A percentile compares a stretch with the other conserved stretches of the same genome.
Conservation (phyloP, 2,113 vertebrate genomes). For the Tringa solitaria region DNA sequence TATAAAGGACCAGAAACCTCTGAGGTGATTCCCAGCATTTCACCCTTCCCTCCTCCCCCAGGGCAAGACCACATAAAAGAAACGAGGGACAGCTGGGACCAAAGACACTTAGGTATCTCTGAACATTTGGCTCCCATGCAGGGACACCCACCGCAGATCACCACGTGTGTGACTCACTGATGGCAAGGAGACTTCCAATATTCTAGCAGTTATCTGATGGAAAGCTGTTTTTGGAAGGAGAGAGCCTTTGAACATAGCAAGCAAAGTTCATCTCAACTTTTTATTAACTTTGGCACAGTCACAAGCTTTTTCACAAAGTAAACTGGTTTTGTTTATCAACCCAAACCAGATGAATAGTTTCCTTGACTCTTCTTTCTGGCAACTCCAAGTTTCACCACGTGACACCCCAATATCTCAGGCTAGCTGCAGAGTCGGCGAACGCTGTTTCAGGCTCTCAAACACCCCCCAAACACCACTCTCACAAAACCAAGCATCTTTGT, state of each 20-base stretch:
- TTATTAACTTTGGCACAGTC: constrained; percentile 52
- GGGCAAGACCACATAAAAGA: constrained; percentile 30
- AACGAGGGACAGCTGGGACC: constrained; percentile 11
- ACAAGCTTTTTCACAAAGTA: constrained; percentile 5
- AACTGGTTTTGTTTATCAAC: constrained; percentile 31
- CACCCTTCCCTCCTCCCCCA: neutral
- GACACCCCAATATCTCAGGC: neutral
- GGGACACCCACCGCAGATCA: neutral
- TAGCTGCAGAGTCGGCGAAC: neutral
- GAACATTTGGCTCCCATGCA: constrained; percentile 54
- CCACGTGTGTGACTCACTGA: neutral
- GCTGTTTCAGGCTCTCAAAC: neutral
- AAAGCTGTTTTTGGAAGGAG: constrained; percentile 22
- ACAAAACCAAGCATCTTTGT: neutral
- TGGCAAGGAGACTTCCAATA: neutral
- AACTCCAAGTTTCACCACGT: neutral
- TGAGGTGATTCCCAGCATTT: constrained; percentile 7
- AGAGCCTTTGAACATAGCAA: constrained; percentile 6
- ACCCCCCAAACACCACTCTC: neutral
- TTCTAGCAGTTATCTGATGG: neutral
- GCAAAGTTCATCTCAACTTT: constrained; percentile 39
- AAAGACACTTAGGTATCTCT: neutral
- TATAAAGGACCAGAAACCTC: neutral
- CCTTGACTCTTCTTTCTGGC: neutral
- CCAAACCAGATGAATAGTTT: constrained; percentile 13